Base-by-base conservation (phyloP, 2,888 invertebrate genomes). In the Leucozona laternaria region DNA sequence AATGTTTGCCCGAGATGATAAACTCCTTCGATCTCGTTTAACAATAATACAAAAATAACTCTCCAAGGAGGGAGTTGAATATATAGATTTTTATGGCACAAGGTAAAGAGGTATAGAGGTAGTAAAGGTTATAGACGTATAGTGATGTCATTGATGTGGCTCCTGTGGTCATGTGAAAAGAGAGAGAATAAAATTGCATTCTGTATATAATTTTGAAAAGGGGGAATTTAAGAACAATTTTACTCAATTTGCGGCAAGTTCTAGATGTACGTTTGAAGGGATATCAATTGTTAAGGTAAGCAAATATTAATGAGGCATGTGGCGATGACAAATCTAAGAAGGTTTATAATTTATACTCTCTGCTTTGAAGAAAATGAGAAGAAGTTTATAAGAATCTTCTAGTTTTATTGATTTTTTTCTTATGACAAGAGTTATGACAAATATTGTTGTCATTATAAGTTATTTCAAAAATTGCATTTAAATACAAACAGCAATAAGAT, bases 221-320 rank as follows among this genome's bases (percentile, higher is more conserved):
- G 22, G 17, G n/a, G n/a, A 60, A 37, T 60, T 60, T 20, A 60
- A 45, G 64, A 64, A 28, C 62, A 62, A 11, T 66, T 48, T 66
- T 66, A 48, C 48, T 66, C 66, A 48, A 48, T 66, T 48, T 31
- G 48, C 66, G 66, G 66, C 48, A 66, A 48, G 48, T 40, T 48
- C n/a, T 8, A 31, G 48, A 66, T 48, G 25, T 11, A 7, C 31
- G 66, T 66, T 66, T 66, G 66, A 66, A 66, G 66, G 45, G 66
- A 66, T 66, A 66, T 66, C 66, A 66, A 64, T 64, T 64, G 45
- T 31, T 7, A 31, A 31, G 31, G 31, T 31, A 28, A 15, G 64
- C 31, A 31, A 66, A 66, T 66, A 66, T 62, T 62, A 66, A 66
- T 66, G 66, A 48, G 48, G 66, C 66, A 28, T 62, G 28, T 62